Base-by-base conservation (phyloP, 2,888 invertebrate species). In the Dorcus hopei region DNA sequence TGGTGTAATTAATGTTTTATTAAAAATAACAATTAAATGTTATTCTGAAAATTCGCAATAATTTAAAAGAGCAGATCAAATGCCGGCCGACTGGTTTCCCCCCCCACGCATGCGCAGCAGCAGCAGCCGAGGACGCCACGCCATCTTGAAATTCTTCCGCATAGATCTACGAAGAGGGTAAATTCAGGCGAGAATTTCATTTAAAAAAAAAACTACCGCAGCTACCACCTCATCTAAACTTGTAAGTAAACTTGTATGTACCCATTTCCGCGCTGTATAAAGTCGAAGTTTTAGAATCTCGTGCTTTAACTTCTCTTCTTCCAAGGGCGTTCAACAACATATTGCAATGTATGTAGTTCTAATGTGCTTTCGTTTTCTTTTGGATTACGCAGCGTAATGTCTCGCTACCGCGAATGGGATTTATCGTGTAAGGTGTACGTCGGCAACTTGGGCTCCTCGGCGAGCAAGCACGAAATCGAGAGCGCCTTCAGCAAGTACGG, bases 351-450 rank as follows among this genome's bases (percentile, higher is more conserved):
- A 33, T 3, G 6, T 33, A 6, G 1, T 33, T 33, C 19, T 19
- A 33, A 33, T 33, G 7, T 5, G 26, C 1, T 33, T 4, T 33
- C 6, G 26, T 33, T 33, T 33, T 33, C 26, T 33, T 33, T 5
- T 33, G 6, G 26, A 6, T 55, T 39, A 7, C 39, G 39, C 45
- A 54, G 50, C 53, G 75, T 80, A 78, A 89, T 88, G 89, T 89
- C 90, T 69, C 87, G 90, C 65, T 86, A 86, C 71, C 83, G 86
- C 66, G 92, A 93, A 77, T 91, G 92, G 91, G 90, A 91, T 75
- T 80, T 92, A 38, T 89, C 91, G 26, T 93, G 93, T 80, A 95
- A 95, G 80, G 94, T 95, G 0, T 96, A 95, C 76, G 92, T 96
- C 26, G 95, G 95, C 16, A 95, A 95, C 75, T 82, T 95, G 63